phyloP scores from a whole-genome alignment of 2,888 invertebrate genomes.

The Leptinotarsa peninsularis region DNA sequence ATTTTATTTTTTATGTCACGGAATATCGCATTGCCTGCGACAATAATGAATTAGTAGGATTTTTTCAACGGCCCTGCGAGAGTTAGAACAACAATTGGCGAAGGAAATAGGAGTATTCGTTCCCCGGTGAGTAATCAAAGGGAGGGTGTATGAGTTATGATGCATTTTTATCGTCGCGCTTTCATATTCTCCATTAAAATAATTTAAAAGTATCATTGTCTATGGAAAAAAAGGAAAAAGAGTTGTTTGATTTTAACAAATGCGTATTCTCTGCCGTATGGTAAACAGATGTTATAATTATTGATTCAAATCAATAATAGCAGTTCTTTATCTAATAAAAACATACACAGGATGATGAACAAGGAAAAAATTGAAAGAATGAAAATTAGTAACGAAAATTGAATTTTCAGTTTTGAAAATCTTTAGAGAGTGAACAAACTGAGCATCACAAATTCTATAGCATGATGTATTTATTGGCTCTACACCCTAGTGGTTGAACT shows the following conservation, averaged over 20 bases:
- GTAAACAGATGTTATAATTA: too few species aligned
- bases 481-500: too few species aligned
- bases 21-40: constrained; percentile 40
- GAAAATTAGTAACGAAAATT: too few species aligned
- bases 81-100: constrained; percentile 14
- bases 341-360: too few species aligned
- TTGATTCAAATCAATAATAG: too few species aligned
- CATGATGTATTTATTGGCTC: too few species aligned
- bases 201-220: neutral
- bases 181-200: neutral
- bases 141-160: constrained; percentile 8
- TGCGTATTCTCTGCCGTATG: neutral
- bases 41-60: constrained; percentile 34
- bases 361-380: too few species aligned
- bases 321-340: too few species aligned
- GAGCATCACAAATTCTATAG: too few species aligned
- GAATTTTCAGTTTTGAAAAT: too few species aligned
- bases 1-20: constrained; percentile 43
- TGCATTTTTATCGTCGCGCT: neutral
- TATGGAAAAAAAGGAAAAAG: neutral
- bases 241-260: neutral
- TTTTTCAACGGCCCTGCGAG: constrained; percentile 11
- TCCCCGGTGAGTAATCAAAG: neutral
- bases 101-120: constrained; percentile 17
- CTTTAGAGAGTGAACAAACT: too few species aligned